These are phyloP conservation scores for Tetrao urogallus DNA, from an alignment of 2,113 vertebrate genomes.

Conservation along the genomic window DNA sequence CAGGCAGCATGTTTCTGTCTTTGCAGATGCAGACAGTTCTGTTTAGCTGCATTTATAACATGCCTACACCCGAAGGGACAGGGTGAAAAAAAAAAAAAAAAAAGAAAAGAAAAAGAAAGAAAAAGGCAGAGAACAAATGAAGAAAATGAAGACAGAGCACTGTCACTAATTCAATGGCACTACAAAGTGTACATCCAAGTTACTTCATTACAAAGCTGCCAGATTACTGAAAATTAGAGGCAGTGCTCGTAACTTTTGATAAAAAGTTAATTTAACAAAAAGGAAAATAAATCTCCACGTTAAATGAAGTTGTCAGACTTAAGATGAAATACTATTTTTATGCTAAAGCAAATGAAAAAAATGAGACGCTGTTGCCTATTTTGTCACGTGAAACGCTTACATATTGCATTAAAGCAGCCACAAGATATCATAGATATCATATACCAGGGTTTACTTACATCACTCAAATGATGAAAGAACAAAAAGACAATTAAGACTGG, in stretches of 20 bases:
- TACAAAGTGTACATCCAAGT: slow-evolving; percentile 7
- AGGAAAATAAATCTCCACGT: not conserved
- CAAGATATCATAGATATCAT: not conserved
- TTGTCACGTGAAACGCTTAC: not conserved
- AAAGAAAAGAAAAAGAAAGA: too few species aligned
- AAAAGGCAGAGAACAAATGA: slow-evolving; percentile 46
- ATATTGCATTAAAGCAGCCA: not conserved
- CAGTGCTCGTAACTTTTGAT: not conserved
- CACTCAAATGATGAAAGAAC: not conserved
- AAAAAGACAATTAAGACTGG: not conserved
- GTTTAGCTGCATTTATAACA: slow-evolving; percentile 63
- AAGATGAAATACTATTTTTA: not conserved
- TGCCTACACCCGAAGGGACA: slow-evolving; percentile 3
- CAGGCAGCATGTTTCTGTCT: slow-evolving; percentile 72
- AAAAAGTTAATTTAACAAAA: not conserved
- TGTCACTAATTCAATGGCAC: not conserved
- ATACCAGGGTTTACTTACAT: not conserved
- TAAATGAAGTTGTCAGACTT: not conserved
- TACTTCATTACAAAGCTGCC: not conserved
- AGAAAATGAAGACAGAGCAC: slow-evolving; percentile 56
- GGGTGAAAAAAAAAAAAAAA: not conserved
- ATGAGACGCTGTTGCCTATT: not conserved
- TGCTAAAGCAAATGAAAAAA: not conserved
- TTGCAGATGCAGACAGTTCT: slow-evolving; percentile 58
- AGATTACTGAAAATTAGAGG: not conserved